Evolutionary conservation across 2,797 vertebrate species (phyloP).

Genomic region (Dermochelys coriacea): DNA sequence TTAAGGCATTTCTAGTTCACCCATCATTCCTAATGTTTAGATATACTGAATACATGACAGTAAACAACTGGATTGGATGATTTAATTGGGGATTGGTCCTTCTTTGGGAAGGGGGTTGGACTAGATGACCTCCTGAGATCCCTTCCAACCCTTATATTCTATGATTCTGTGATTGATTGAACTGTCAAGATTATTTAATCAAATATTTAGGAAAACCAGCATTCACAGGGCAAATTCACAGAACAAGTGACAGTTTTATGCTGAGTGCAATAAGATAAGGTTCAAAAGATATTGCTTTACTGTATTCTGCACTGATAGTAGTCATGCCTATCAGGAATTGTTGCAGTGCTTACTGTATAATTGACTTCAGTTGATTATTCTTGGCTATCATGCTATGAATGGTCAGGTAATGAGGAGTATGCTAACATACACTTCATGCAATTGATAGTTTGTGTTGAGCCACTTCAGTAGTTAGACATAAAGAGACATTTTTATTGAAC

Average conservation of each 20-base stretch:
- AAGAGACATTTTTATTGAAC: background rate
- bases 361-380: conserved; percentile 52
- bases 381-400: conserved; percentile 21
- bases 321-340: background rate
- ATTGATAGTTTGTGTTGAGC: conserved; percentile 41
- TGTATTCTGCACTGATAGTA: background rate
- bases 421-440: conserved; percentile 39
- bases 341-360: conserved; percentile 24
- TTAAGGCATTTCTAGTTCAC: background rate
- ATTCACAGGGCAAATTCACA: background rate
- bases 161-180: too few relatives aligned
- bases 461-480: conserved; percentile 28
- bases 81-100: too few relatives aligned
- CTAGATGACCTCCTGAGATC: too few relatives aligned
- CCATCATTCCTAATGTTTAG: background rate
- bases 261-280: background rate
- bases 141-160: too few relatives aligned
- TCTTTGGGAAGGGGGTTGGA: too few relatives aligned
- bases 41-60: too few relatives aligned
- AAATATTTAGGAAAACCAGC: background rate
- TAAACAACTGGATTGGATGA: too few relatives aligned
- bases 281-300: background rate
- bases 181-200: background rate
- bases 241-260: background rate
- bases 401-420: conserved; percentile 24